phyloP scores from a whole-genome alignment of 2,113 vertebrate genomes.

The Eulacestoma nigropectus region DNA sequence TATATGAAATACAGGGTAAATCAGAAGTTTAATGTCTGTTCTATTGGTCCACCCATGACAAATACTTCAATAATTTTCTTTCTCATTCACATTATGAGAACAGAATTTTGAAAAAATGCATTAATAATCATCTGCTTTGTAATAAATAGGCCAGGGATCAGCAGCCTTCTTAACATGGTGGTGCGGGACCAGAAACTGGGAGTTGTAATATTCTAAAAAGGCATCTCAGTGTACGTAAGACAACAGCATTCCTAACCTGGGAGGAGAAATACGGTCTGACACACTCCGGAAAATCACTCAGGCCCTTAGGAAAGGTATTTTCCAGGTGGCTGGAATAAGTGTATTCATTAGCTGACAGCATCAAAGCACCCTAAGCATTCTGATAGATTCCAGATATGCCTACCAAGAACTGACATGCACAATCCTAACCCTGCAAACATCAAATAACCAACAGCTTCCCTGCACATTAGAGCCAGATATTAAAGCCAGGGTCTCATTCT shows the following conservation, averaged over 20 bases:
- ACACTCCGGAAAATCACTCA: not conserved
- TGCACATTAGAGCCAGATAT: not conserved
- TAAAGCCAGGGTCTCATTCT: not conserved
- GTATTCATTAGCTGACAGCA: not conserved
- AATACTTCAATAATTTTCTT: not conserved
- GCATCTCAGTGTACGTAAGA: not conserved
- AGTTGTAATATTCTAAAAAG: not conserved
- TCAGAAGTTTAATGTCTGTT: not conserved
- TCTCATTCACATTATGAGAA: not conserved
- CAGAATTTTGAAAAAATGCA: not conserved
- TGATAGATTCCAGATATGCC: not conserved
- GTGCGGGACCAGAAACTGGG: not conserved
- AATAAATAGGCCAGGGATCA: not conserved
- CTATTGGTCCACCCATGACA: not conserved
- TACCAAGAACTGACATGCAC: accelerated
- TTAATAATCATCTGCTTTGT: not conserved
- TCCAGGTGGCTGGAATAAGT: not conserved
- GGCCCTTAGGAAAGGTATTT: not conserved
- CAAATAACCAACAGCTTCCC: not conserved
- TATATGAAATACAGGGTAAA: not conserved
- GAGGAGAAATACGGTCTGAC: not conserved
- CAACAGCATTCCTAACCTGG: not conserved
- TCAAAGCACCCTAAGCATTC: not conserved
- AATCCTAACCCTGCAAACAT: not conserved
- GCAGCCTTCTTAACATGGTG: not conserved